Conservation (phyloP, 2,113 vertebrate species). For the Cavia porcellus region DNA sequence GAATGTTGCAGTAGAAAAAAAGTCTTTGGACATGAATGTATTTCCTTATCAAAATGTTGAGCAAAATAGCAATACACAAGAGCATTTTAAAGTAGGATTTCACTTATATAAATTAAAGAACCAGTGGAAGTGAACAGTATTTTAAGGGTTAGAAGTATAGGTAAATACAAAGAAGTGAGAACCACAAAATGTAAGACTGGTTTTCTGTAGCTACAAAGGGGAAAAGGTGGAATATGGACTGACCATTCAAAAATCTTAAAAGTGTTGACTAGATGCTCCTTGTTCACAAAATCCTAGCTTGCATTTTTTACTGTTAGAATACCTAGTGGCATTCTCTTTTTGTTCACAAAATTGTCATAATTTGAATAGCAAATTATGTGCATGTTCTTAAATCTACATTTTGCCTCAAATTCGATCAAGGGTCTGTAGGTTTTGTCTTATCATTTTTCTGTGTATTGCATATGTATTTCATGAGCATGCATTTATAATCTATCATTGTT, state of each 20-base stretch:
- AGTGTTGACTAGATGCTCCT: background rate
- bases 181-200: background rate
- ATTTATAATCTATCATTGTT: conserved; percentile 50
- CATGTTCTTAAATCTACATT: conserved; percentile 23
- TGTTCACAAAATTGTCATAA: background rate
- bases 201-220: conserved; percentile 23
- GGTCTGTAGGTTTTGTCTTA: background rate
- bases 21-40: background rate
- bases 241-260: background rate
- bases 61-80: background rate
- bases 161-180: background rate
- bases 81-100: background rate
- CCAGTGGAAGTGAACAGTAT: background rate
- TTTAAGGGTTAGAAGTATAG: background rate
- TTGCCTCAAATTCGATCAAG: background rate
- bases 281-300: background rate
- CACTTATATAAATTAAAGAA: conserved; percentile 3
- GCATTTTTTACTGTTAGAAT: background rate
- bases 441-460: background rate
- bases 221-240: background rate
- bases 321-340: background rate
- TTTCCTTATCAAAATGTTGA: conserved; percentile 6
- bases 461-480: conserved; percentile 12
- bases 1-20: background rate
- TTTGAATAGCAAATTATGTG: conserved; percentile 40